Conservation (phyloP, 2,888 invertebrate species). For the Glaucopsyche alexis region DNA sequence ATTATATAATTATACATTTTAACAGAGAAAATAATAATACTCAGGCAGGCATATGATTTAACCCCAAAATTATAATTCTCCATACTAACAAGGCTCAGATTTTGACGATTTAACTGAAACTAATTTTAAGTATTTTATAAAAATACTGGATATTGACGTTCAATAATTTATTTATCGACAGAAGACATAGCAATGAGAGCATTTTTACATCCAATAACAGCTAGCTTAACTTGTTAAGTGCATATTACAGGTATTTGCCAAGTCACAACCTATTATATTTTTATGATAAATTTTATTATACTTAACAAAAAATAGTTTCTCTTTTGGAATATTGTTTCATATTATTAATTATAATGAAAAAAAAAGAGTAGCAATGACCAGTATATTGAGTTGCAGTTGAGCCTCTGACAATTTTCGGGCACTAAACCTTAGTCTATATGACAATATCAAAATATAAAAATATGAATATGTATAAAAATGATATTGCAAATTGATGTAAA, state of each 20-base stretch:
- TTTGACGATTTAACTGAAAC: no score
- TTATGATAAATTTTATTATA: background rate
- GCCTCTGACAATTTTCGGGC: background rate
- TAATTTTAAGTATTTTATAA: no score
- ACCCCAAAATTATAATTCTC: no score
- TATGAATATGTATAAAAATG: constrained; percentile 12
- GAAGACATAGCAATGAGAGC: background rate
- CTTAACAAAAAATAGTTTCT: background rate
- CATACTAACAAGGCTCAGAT: no score
- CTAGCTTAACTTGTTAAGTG: background rate
- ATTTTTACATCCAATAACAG: background rate
- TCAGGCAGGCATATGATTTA: no score
- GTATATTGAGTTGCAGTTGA: background rate
- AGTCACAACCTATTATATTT: background rate
- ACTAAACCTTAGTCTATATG: background rate
- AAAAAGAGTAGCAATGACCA: background rate
- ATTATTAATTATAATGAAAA: background rate
- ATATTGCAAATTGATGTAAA: background rate
- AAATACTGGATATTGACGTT: no score
- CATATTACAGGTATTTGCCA: background rate
- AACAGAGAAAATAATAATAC: no score
- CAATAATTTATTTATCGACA: background rate
- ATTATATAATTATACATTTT: no score
- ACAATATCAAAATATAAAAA: constrained; percentile 1
- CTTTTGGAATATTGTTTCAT: background rate